phyloP scores from a whole-genome alignment of 1,140 invertebrate species.

The Sarcophaga bullata region DNA sequence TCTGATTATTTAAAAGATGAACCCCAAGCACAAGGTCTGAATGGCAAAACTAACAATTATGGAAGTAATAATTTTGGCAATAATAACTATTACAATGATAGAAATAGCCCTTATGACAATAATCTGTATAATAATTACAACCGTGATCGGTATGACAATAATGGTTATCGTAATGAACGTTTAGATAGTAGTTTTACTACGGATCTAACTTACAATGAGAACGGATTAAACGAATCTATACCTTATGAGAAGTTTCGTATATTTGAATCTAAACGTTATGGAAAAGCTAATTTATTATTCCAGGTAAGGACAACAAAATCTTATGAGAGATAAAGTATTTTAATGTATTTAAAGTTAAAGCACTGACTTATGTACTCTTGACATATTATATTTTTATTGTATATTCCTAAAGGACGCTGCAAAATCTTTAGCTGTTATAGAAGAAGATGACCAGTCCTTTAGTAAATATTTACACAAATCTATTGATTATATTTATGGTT shows the following conservation, averaged over 20 bases:
- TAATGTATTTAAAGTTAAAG: not conserved
- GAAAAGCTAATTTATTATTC: conserved; percentile 75
- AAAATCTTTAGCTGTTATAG: conserved; percentile 71
- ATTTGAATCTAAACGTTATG: conserved; percentile 77
- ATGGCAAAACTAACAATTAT: conserved; percentile 40
- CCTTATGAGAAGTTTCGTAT: conserved; percentile 72
- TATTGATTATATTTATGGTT: conserved; percentile 75
- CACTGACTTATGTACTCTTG: not conserved
- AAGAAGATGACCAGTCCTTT: conserved; percentile 69
- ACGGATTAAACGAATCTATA: conserved; percentile 60
- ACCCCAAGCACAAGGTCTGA: conserved; percentile 43
- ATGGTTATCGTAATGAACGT: conserved; percentile 53
- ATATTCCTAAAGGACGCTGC: conserved; percentile 75
- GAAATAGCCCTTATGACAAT: conserved; percentile 49
- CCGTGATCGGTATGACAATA: conserved; percentile 42
- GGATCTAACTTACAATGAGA: conserved; percentile 48
- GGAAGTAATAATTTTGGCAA: conserved; percentile 49
- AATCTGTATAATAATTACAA: conserved; percentile 47
- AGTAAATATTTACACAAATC: conserved; percentile 75
- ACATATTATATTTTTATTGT: conserved; percentile 6
- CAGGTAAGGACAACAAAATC: conserved; percentile 67
- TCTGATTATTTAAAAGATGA: conserved; percentile 54
- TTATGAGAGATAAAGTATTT: no score
- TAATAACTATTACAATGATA: conserved; percentile 51
- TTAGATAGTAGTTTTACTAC: conserved; percentile 59